Evolutionary conservation across 2,113 vertebrate species (phyloP).

Genomic region (Myodes glareolus): DNA sequence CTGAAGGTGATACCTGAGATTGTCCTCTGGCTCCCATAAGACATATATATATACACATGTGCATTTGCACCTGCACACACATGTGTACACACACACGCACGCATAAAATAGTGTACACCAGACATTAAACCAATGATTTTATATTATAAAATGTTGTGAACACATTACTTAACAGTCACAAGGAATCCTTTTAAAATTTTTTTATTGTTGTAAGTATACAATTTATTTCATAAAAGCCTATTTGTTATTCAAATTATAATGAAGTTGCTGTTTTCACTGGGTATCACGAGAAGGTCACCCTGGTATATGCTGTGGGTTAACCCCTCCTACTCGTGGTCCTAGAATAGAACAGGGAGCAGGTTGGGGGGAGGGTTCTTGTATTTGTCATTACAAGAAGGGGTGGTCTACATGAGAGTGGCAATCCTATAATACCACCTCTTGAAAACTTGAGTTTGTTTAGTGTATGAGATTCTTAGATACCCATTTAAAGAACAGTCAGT

Average conservation of each 20-base stretch:
- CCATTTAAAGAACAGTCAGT: slow-evolving; percentile 51
- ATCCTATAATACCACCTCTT: slow-evolving; percentile 25
- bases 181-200: slow-evolving; percentile 59
- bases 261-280: neutral
- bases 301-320: neutral
- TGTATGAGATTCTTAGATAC: slow-evolving; percentile 7
- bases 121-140: slow-evolving; percentile 38
- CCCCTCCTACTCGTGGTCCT: slow-evolving; percentile 40
- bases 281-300: slow-evolving; percentile 18
- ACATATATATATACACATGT: neutral
- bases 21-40: neutral
- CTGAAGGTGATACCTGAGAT: neutral
- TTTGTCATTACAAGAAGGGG: slow-evolving; percentile 19
- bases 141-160: slow-evolving; percentile 56
- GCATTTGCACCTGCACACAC: neutral
- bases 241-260: slow-evolving; percentile 54
- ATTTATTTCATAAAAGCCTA: slow-evolving; percentile 18
- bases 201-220: slow-evolving; percentile 53
- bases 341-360: neutral
- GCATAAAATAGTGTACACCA: neutral
- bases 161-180: slow-evolving; percentile 56
- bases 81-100: neutral
- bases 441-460: slow-evolving; percentile 31
- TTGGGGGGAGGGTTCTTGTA: neutral
- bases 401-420: neutral